Percentiles rank a stretch among this genome's conserved stretches.
These are phyloP conservation scores for Paramuricea clavata DNA, from an alignment of 92 coral and sea anemone species.

Conservation along the genomic window DNA sequence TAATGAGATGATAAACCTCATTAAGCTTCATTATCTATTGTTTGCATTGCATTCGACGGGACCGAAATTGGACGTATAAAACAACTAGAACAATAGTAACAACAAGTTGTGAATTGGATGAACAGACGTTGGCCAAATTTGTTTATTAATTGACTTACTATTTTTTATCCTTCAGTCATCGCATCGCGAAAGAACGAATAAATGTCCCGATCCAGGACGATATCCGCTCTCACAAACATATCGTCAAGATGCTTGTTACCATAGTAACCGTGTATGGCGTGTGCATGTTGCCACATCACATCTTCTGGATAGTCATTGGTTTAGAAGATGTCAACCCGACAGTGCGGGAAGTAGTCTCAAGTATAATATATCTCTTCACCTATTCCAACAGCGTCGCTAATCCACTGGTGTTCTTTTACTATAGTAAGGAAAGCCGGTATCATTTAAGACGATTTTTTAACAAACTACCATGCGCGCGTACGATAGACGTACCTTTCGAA, in stretches of 20 bases:
- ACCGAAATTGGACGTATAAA: too few species aligned
- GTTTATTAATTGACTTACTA: not conserved
- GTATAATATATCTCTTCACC: conserved; percentile 76
- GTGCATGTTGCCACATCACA: conserved; percentile 47
- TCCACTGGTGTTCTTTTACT: conserved; percentile 79
- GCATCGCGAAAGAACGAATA: conserved; percentile 25
- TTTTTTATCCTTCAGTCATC: conserved; percentile 7
- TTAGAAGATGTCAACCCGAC: not conserved
- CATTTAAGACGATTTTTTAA: conserved; percentile 10
- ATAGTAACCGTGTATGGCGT: conserved; percentile 54
- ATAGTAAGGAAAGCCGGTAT: conserved; percentile 63
- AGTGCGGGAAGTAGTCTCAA: not conserved
- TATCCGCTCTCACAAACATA: conserved; percentile 33
- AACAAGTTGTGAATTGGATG: too few species aligned
- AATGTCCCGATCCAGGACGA: conserved; percentile 34
- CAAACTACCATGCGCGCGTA: not conserved
- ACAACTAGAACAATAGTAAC: too few species aligned
- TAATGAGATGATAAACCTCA: too few species aligned
- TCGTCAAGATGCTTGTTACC: conserved; percentile 53
- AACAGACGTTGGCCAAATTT: too few species aligned
- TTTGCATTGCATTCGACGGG: too few species aligned
- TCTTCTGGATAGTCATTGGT: conserved; percentile 1
- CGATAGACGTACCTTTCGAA: conserved; percentile 28
- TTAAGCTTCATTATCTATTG: too few species aligned
- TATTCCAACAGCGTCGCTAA: conserved; percentile 83